phyloP scores from a whole-genome alignment of 2,113 vertebrate species.

The Tyrannus savana region DNA sequence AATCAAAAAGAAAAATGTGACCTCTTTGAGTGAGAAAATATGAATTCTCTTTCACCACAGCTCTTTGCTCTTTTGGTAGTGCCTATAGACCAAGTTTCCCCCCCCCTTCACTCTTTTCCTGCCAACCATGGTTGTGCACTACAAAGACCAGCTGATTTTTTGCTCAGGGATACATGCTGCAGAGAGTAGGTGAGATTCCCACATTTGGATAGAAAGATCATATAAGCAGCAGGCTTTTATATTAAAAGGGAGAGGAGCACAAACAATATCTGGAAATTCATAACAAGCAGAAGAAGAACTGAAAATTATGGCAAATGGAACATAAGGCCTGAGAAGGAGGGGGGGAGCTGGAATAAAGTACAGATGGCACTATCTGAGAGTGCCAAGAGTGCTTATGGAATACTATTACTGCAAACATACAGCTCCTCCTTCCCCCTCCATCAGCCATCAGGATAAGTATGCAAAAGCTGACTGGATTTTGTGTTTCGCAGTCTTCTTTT shows the following conservation, averaged over 20 bases:
- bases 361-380: not conserved
- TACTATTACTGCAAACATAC: not conserved
- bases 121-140: not conserved
- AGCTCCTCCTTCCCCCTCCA: not conserved
- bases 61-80: not conserved
- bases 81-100: not conserved
- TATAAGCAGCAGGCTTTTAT: not conserved
- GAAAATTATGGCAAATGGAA: not conserved
- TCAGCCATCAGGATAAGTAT: not conserved
- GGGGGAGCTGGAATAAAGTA: not conserved
- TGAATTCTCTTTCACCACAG: not conserved
- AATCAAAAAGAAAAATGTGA: not conserved
- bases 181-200: not conserved
- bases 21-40: not conserved
- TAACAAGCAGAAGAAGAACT: not conserved
- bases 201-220: not conserved
- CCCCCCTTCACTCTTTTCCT: not conserved
- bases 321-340: not conserved
- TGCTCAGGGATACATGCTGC: not conserved
- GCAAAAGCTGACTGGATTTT: not conserved
- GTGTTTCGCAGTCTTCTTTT: not conserved
- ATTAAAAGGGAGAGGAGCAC: not conserved
- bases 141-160: not conserved
- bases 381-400: not conserved
- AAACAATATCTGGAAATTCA: not conserved